Evolutionary conservation across 2,113 vertebrate genomes (phyloP), one percentile per base, ranked within the genome.

Genomic region (Orthochromis indermauri): DNA sequence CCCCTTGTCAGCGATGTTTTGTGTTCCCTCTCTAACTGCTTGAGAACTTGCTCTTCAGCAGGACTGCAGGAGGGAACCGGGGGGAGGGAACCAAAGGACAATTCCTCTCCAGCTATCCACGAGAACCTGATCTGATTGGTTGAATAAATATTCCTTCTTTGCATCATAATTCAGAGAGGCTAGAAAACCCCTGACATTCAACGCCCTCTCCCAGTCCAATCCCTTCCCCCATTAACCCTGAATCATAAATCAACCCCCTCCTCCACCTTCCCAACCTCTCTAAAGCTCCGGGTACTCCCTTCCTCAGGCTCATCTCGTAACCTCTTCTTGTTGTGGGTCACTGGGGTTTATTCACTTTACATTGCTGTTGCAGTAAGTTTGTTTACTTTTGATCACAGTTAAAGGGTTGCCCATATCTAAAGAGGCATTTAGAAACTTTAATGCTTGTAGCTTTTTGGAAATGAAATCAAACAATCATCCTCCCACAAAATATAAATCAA

Each of bases 1-100:
- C 97, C 97, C 97, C 97, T 88, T 92, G 92, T 94, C 94, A 93
- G 90, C 92, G 71, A 86, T 84, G 93, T 93, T 95, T 94, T 94
- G 88, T 93, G 71, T 42, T 13, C 26, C 71, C 53, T 26, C 84
- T 42, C 61, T 83, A 66, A 12, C 61, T 83, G 45, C 66, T 78
- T 82, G 82, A 68, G 86, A 87, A 85, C 86, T 14, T 57, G 51
- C 82, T 79, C 81, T 82, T 26, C 57, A 54, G 82, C 55, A 13
- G 51, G 80, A 42, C 79, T 26, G 80, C 55, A 12, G 84, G 88
- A 35, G 54, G 63, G 84, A 42, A 45, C 14, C 19, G 4, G 54
- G 19, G 61, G 85, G 91, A 76, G 90, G 87, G 4, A 37, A 82
- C 81, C 8, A 3, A 37, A 31, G 73, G 81, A 82, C 86, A 78